Evolutionary conservation across 2,797 vertebrate species (phyloP), one percentile per base, ranked within the genome.

Genomic region (Acrossocheilus wenchowensis): DNA sequence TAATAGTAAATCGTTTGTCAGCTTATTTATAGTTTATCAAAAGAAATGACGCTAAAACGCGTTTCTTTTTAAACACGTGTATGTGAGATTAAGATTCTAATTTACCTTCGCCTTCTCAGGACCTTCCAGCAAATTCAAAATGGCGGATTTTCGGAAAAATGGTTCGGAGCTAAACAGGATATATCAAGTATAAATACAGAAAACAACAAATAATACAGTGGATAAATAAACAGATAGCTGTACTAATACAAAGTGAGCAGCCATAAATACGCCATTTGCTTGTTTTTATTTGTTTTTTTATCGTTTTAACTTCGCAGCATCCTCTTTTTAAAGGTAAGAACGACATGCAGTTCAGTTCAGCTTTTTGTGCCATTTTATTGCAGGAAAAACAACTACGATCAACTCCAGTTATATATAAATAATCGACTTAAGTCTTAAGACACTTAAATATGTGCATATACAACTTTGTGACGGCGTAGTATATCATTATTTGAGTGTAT

Each of bases 91-190:
- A 69, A 26, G 5, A 48, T 84, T 60, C 4, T 1, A 52, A 64
- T 81, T 73, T 74, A 6, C 73, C n/a, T 48, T 69, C 45, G 23
- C 83, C 4, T 34, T 26, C 19, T 57, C 15, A 87, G 88, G 89
- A 86, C 90, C 89, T 88, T 72, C 6, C 36, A 50, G 26, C 77
- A 79, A 77, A 94, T 89, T 94, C 93, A 95, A 96, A 94, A 96
- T 96, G 95, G 95, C 95, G 95, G 93, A 94, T 93, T 93, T 94
- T 95, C 93, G 91, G 89, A 92, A 93, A 92, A 91, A 90, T 88
- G 87, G 88, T 78, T 93, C 86, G 86, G 85, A 90, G 89, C 93
- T 89, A 87, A 88, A 87, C 86, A 81, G 66, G 85, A 84, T 39
- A 87, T 91, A 93, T 84, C 90, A 92, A 89, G 92, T 92, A 43